Evolutionary conservation across 1,140 invertebrate genomes (phyloP).

Genomic region (Ceratosolen solmsi): DNA sequence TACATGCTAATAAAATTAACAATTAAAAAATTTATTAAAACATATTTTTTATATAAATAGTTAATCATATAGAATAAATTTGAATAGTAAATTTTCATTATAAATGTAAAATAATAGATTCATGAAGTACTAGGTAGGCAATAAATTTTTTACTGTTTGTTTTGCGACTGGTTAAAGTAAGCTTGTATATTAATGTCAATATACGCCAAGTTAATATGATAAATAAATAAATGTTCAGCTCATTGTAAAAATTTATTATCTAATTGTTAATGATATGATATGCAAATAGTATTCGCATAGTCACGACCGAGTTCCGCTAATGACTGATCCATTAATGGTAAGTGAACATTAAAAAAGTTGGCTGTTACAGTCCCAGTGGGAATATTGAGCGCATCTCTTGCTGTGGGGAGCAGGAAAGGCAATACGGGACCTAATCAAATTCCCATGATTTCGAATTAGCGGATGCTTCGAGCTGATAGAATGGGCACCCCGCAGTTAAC

Average conservation of each 20-base stretch:
- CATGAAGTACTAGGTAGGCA: too few relatives aligned
- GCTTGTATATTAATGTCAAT: neutral
- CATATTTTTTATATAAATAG: too few relatives aligned
- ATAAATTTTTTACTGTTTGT: too few relatives aligned
- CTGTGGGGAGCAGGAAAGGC: neutral
- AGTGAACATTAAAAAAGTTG: neutral
- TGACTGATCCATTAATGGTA: too few relatives aligned
- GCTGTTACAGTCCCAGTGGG: neutral
- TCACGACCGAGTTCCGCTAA: too few relatives aligned
- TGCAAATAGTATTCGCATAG: neutral
- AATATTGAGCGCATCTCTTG: neutral
- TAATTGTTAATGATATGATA: neutral
- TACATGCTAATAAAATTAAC: too few relatives aligned
- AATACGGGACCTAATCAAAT: constrained; percentile 68
- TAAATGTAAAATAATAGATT: too few relatives aligned
- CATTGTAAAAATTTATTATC: neutral
- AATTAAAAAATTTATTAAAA: too few relatives aligned
- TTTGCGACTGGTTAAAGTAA: too few relatives aligned
- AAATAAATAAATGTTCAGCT: neutral
- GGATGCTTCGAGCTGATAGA: constrained; percentile 74
- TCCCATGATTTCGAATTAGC: constrained; percentile 75
- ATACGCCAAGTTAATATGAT: neutral
- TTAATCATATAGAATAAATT: too few relatives aligned
- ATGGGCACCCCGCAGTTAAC: constrained; percentile 70
- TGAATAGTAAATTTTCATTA: too few relatives aligned